Evolutionary conservation across 2,888 invertebrate genomes (phyloP).

Genomic region (Xiphydria camelus): DNA sequence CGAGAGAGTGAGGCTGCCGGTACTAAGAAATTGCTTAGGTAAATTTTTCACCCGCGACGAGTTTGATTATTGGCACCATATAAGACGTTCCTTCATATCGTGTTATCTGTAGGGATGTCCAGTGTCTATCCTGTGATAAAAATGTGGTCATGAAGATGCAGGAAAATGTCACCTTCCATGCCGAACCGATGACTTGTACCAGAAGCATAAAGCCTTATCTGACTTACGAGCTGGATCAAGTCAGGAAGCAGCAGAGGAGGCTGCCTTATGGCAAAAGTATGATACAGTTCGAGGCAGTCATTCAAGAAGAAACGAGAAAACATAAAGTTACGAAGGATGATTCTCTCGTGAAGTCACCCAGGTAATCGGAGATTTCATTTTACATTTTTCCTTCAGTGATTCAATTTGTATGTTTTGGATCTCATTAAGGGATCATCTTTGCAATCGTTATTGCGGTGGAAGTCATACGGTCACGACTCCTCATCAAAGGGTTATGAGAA

Average conservation of each 20-base stretch:
- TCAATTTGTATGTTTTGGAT: not conserved
- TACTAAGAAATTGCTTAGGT: conserved; percentile 69
- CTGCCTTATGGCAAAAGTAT: conserved; percentile 57
- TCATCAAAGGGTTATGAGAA: conserved; percentile 69
- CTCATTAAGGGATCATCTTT: conserved; percentile 59
- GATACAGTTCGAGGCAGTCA: conserved; percentile 56
- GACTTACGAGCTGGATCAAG: conserved; percentile 69
- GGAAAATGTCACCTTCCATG: conserved; percentile 58
- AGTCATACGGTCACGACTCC: conserved; percentile 75
- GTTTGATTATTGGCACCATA: not conserved
- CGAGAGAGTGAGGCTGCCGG: conserved; percentile 74
- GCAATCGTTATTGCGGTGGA: conserved; percentile 79
- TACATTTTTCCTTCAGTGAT: not conserved
- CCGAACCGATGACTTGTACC: conserved; percentile 62
- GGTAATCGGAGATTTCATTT: conserved; percentile 16
- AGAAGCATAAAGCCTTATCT: conserved; percentile 71
- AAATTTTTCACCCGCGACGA: conserved; percentile 19
- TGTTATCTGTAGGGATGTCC: conserved; percentile 63
- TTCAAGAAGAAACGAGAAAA: conserved; percentile 46
- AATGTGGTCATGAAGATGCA: conserved; percentile 72
- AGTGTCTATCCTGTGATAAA: conserved; percentile 78
- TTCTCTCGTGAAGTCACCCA: conserved; percentile 26
- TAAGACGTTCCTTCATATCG: conserved; percentile 5
- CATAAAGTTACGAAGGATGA: conserved; percentile 27
- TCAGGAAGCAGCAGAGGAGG: conserved; percentile 60